phyloP scores from a whole-genome alignment of 2,797 vertebrate genomes.

The Pseudochirops corinnae region DNA sequence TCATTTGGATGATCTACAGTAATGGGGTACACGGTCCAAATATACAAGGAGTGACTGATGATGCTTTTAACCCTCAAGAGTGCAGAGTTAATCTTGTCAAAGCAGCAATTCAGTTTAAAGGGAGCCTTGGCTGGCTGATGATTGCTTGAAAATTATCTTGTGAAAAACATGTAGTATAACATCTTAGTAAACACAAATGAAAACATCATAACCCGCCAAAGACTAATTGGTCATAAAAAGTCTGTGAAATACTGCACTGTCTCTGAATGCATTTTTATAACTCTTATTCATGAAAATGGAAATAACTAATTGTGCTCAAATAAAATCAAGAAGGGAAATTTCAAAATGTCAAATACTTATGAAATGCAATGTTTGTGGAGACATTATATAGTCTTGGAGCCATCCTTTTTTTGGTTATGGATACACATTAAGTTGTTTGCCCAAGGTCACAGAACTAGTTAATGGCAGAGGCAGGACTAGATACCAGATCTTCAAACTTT shows the following conservation, averaged over 20 bases:
- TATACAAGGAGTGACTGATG: conserved; percentile 66
- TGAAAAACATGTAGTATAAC: conserved; percentile 49
- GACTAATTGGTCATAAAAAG: conserved; percentile 65
- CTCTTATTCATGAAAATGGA: conserved; percentile 57
- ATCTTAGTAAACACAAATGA: conserved; percentile 58
- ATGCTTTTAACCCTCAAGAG: conserved; percentile 66
- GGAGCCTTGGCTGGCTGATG: conserved; percentile 35
- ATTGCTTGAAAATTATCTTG: conserved; percentile 62
- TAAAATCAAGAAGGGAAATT: conserved; percentile 32
- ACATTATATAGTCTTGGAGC: conserved; percentile 41
- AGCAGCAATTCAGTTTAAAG: conserved; percentile 68
- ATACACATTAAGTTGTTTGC: not conserved
- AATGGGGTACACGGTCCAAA: conserved; percentile 43
- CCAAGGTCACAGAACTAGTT: not conserved
- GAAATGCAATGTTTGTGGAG: conserved; percentile 48
- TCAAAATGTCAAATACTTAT: conserved; percentile 57
- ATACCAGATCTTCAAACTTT: not conserved
- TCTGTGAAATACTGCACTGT: conserved; percentile 51
- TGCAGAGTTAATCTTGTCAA: conserved; percentile 65
- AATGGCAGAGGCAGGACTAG: not conserved
- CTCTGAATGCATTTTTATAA: conserved; percentile 50
- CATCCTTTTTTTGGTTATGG: conserved; percentile 16
- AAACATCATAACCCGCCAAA: conserved; percentile 51
- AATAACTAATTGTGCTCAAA: conserved; percentile 58
- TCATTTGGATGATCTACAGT: conserved; percentile 47